phyloP scores from a whole-genome alignment of 1,140 invertebrate genomes.

The Lordiphosa clarofinis region DNA sequence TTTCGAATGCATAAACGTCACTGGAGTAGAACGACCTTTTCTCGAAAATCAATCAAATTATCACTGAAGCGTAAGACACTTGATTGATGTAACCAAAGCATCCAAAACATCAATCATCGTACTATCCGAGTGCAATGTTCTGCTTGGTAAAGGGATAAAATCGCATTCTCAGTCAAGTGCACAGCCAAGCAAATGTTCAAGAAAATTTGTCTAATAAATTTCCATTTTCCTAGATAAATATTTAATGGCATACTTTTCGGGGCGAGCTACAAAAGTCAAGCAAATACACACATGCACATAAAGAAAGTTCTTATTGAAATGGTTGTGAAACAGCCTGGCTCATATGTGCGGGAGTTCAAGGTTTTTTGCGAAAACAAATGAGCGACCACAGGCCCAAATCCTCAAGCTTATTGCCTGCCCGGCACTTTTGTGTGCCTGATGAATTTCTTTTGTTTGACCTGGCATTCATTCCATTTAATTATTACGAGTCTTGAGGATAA shows the following conservation, averaged over 20 bases:
- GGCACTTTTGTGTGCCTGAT: slow-evolving; percentile 17
- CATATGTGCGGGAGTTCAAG: neutral
- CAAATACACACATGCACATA: slow-evolving; percentile 18
- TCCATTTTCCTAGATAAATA: slow-evolving; percentile 3
- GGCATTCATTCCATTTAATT: slow-evolving; percentile 46
- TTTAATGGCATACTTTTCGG: slow-evolving; percentile 9
- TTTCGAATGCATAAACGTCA: slow-evolving; percentile 17
- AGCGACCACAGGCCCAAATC: slow-evolving; percentile 1
- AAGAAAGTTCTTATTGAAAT: slow-evolving; percentile 19
- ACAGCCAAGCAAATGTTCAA: slow-evolving; percentile 2
- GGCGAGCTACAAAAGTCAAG: slow-evolving; percentile 7
- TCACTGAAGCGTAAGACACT: slow-evolving; percentile 25
- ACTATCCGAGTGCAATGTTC: slow-evolving; percentile 29
- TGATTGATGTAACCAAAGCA: slow-evolving; percentile 43
- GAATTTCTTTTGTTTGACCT: slow-evolving; percentile 33
- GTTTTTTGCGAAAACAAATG: slow-evolving; percentile 20
- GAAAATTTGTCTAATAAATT: slow-evolving; percentile 2
- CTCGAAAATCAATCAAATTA: slow-evolving; percentile 55
- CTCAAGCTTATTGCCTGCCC: no score
- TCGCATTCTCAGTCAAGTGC: slow-evolving; percentile 15
- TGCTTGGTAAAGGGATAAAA: slow-evolving; percentile 20
- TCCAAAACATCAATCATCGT: slow-evolving; percentile 52
- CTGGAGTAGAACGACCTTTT: neutral
- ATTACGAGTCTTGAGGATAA: slow-evolving; percentile 38
- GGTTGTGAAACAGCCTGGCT: neutral